Percentiles rank a stretch among this genome's conserved stretches.
These are phyloP conservation scores for Atlantisia rogersi DNA, from an alignment of 2,113 vertebrate genomes.

Conservation along the genomic window DNA sequence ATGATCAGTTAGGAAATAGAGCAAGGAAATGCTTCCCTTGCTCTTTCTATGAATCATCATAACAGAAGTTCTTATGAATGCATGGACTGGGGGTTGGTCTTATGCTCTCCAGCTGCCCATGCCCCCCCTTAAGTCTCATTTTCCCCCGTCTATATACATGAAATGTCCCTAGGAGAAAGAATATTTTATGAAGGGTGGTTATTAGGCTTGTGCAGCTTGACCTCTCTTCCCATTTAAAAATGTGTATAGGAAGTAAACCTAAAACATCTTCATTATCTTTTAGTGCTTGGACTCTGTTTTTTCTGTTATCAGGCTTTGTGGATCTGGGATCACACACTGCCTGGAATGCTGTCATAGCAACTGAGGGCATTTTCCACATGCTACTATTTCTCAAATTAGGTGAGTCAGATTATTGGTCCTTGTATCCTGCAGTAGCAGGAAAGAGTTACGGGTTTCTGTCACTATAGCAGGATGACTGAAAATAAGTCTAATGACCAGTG, in stretches of 20 bases:
- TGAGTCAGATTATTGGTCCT: neutral
- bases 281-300: neutral
- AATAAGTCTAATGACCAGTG: constrained; percentile 38
- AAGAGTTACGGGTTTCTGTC: neutral
- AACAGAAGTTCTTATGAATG: neutral
- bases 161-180: neutral
- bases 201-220: neutral
- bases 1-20: neutral
- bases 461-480: constrained; percentile 27
- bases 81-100: neutral
- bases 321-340: neutral
- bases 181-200: neutral
- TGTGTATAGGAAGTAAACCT: neutral
- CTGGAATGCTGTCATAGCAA: constrained; percentile 37
- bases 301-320: neutral
- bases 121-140: neutral
- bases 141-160: neutral
- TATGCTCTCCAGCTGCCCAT: neutral
- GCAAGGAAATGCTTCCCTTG: neutral
- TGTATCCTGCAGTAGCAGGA: neutral
- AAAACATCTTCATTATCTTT: neutral
- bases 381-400: constrained; percentile 8
- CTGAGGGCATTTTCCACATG: neutral
- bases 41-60: neutral
- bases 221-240: neutral